These are phyloP conservation scores for Microplitis manilae DNA, from an alignment of 2,888 invertebrate species.

Conservation along the genomic window DNA sequence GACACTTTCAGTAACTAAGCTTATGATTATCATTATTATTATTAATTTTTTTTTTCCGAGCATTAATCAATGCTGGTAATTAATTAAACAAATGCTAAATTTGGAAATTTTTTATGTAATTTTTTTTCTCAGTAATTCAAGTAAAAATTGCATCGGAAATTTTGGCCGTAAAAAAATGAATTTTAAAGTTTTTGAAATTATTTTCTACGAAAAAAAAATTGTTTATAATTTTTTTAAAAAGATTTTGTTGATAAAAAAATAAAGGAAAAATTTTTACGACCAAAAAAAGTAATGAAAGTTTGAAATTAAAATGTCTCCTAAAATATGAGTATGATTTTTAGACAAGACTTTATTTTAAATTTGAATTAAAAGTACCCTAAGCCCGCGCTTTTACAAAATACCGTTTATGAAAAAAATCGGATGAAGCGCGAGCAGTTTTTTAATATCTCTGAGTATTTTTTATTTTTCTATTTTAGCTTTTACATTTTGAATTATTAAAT, in stretches of 20 bases:
- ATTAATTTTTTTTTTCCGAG: conserved; percentile 15
- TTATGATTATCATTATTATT: conserved; percentile 12
- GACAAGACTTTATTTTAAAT: no score
- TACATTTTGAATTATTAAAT: background rate
- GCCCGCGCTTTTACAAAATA: background rate
- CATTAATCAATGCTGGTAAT: background rate
- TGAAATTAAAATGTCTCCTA: background rate
- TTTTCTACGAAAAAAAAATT: background rate
- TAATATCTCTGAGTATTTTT: background rate
- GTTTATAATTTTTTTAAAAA: background rate
- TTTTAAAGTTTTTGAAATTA: background rate
- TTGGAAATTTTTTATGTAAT: background rate
- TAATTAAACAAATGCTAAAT: background rate
- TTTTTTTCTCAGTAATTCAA: background rate
- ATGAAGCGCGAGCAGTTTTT: background rate
- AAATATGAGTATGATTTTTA: background rate
- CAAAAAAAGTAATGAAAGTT: background rate
- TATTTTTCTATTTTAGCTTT: no score
- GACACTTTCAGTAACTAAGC: conserved; percentile 1
- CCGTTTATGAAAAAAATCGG: background rate
- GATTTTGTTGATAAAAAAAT: background rate
- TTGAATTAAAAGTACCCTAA: background rate
- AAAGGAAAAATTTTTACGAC: background rate
- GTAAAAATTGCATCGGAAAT: background rate
- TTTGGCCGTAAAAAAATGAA: background rate